Evolutionary conservation across 2,888 invertebrate genomes (phyloP).

Genomic region (Drosophila prolongata): DNA sequence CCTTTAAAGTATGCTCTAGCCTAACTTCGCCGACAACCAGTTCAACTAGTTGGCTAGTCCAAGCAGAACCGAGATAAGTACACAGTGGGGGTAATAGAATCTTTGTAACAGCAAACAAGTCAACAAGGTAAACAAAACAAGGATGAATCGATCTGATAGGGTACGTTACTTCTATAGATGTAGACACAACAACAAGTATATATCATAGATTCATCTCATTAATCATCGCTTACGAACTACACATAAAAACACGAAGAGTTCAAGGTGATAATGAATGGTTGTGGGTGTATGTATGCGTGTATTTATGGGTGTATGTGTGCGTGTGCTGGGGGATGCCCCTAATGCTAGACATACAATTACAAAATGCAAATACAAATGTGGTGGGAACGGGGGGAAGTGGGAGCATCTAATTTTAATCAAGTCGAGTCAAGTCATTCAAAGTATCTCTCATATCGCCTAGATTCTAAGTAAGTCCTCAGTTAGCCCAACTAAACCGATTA

Average conservation of each 20-base stretch:
- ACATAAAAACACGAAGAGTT: constrained; percentile 47
- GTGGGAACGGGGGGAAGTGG: constrained; percentile 23
- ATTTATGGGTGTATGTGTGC: constrained; percentile 11
- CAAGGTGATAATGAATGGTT: constrained; percentile 24
- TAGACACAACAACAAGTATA: constrained; percentile 76
- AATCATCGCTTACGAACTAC: constrained; percentile 44
- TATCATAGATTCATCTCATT: constrained; percentile 20
- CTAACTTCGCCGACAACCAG: constrained; percentile 64
- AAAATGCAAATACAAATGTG: constrained; percentile 32
- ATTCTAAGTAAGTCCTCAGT: constrained; percentile 59
- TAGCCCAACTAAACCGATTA: constrained; percentile 54
- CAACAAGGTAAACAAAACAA: constrained; percentile 60
- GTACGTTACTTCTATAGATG: constrained; percentile 49
- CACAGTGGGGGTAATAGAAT: constrained; percentile 37
- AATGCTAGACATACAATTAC: constrained; percentile 45
- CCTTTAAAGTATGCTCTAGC: constrained; percentile 40
- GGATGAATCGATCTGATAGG: constrained; percentile 39
- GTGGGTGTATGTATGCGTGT: neutral
- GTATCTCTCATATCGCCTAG: constrained; percentile 53
- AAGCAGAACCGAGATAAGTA: constrained; percentile 47
- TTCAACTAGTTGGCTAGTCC: constrained; percentile 64
- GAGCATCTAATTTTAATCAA: constrained; percentile 48
- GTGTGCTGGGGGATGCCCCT: constrained; percentile 29
- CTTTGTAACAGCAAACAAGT: constrained; percentile 47
- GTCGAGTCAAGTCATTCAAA: constrained; percentile 52